These are phyloP conservation scores for Bellardia bayeri DNA, from an alignment of 2,888 invertebrate genomes.

Conservation along the genomic window DNA sequence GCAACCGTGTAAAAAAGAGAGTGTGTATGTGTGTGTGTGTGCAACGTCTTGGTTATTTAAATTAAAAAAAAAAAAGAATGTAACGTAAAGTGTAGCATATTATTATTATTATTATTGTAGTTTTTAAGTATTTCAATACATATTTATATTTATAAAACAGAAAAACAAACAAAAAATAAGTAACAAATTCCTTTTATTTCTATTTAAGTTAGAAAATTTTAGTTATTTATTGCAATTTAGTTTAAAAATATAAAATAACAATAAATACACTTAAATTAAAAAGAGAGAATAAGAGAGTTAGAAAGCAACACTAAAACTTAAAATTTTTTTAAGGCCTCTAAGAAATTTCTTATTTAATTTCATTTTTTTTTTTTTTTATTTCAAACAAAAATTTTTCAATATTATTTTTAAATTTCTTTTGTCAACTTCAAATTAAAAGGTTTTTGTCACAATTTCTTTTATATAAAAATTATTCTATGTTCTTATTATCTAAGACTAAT, in stretches of 20 bases:
- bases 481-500: no score
- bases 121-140: slow-evolving; percentile 65
- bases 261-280: slow-evolving; percentile 13
- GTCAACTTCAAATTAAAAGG: no score
- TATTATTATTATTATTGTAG: slow-evolving; percentile 65
- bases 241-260: slow-evolving; percentile 42
- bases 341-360: no score
- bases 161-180: slow-evolving; percentile 26
- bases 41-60: slow-evolving; percentile 37
- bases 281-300: not conserved
- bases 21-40: not conserved
- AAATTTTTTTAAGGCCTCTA: no score
- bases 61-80: slow-evolving; percentile 37
- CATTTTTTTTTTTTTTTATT: no score
- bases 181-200: slow-evolving; percentile 64
- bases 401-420: no score
- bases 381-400: no score
- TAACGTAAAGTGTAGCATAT: slow-evolving; percentile 67
- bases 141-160: slow-evolving; percentile 40
- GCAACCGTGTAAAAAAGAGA: not conserved
- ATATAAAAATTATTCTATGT: no score
- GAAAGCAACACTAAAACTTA: no score
- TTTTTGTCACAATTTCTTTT: no score
- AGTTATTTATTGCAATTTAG: slow-evolving; percentile 70
- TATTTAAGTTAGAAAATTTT: slow-evolving; percentile 72